phyloP scores from a whole-genome alignment of 2,113 vertebrate species.

The Mesembrinibis cayennensis region DNA sequence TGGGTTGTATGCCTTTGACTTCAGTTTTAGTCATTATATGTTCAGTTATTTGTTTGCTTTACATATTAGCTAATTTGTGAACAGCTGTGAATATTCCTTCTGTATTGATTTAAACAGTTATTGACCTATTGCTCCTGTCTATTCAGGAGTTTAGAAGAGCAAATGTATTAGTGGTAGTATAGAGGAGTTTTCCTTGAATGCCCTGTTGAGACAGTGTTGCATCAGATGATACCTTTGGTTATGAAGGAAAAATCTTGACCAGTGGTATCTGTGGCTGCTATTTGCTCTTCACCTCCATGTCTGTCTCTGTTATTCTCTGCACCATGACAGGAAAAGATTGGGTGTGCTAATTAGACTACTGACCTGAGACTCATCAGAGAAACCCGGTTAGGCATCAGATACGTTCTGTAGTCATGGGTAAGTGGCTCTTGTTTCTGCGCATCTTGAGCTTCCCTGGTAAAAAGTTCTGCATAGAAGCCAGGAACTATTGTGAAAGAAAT shows the following conservation, averaged over 20 bases:
- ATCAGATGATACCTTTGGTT: neutral
- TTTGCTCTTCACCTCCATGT: neutral
- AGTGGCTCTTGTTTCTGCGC: neutral
- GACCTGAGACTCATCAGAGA: constrained; percentile 14
- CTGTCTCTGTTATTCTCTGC: neutral
- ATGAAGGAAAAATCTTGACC: neutral
- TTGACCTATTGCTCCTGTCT: neutral
- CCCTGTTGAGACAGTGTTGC: neutral
- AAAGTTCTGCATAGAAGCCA: neutral
- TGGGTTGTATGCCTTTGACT: neutral
- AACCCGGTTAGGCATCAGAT: neutral
- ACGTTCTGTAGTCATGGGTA: neutral
- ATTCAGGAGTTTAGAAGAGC: neutral
- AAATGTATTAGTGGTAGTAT: neutral
- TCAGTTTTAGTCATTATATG: neutral
- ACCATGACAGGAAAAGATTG: constrained; percentile 17
- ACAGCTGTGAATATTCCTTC: neutral
- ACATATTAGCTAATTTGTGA: neutral
- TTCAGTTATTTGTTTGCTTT: neutral
- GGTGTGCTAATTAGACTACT: constrained; percentile 28
- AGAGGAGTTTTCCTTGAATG: neutral
- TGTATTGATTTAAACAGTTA: neutral
- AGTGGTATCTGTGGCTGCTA: neutral
- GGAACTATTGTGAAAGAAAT: neutral
- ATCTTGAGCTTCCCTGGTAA: neutral